phyloP scores from a whole-genome alignment of 2,888 invertebrate genomes.

The Euzophera pinguis region DNA sequence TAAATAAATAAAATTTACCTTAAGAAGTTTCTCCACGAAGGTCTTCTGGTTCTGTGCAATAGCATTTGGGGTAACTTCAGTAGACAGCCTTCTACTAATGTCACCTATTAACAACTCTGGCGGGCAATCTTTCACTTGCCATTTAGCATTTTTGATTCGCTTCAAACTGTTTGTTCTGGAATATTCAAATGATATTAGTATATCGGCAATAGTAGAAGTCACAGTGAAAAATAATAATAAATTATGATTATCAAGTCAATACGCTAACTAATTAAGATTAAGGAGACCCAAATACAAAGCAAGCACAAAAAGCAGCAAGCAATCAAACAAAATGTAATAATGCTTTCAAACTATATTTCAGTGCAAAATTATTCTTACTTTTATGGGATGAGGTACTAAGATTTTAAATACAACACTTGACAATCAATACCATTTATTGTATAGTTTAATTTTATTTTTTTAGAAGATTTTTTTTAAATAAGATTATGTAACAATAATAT shows the following conservation, averaged over 20 bases:
- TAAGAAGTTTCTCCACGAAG: constrained; percentile 97
- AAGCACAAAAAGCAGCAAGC: constrained; percentile 41
- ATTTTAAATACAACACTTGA: constrained; percentile 36
- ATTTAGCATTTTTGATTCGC: constrained; percentile 81
- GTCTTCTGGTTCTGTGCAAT: constrained; percentile 98
- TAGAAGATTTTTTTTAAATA: neutral
- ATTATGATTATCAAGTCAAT: neutral
- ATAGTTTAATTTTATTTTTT: constrained; percentile 9
- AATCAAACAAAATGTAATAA: constrained; percentile 19
- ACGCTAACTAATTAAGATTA: neutral
- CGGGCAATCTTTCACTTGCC: constrained; percentile 82
- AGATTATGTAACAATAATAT: neutral
- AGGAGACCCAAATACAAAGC: constrained; percentile 22
- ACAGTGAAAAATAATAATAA: neutral
- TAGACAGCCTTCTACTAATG: constrained; percentile 76
- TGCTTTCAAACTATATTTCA: constrained; percentile 12
- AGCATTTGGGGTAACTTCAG: constrained; percentile 89
- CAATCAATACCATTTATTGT: constrained; percentile 36
- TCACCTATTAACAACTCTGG: constrained; percentile 72
- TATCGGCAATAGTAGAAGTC: neutral
- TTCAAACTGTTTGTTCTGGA: constrained; percentile 80
- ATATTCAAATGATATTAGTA: constrained; percentile 18
- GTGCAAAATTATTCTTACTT: neutral
- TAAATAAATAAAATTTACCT: constrained; percentile 83
- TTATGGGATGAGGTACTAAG: constrained; percentile 4